Base-by-base conservation (phyloP, 92 coral and sea anemone genomes). In the Porites evermanni region DNA sequence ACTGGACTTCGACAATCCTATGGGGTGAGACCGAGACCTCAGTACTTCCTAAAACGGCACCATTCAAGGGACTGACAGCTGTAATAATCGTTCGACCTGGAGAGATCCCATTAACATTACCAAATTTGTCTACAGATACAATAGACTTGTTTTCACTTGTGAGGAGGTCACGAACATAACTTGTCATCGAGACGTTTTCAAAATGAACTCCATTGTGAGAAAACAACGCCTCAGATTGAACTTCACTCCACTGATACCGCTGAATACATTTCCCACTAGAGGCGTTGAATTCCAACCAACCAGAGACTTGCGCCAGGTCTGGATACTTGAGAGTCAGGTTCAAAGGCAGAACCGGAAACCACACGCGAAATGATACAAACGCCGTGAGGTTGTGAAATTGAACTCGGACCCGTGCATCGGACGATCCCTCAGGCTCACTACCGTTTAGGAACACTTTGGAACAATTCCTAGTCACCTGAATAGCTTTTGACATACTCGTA, bases 311-410 rank as follows among this genome's bases (percentile, higher is more conserved):
- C 12, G 86, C 83, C 73, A 90, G 76, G 51, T 90, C 93, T 7
- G 80, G 64, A 52, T 90, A 69, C 54, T 56, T 67, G 53, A 81
- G 56, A 18, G 64, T 52, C 61, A 90, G 59, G 20, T 78, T 75
- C 61, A 90, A 26, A 44, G 93, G 93, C 70, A 90, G 64, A 23
- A 12, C 63, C 0, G 93, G 93, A 67, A 76, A 90, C 93, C 93
- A 90, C 24, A 90, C 90, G 16, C 90, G 86, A n/a, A 90, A 72
- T 12, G 83, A 80, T 16, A 86, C 82, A 81, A 44, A 79, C 20
- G 86, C 90, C 8, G 21, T 75, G 29, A 90, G 19, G 19, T 59
- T 66, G 11, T 71, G 74, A 38, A 56, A 68, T 50, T 74, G 64
- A 64, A 90, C 81, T 68, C 50, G 70, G 12, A 90, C 83, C 52